A percentile compares a stretch with the other conserved stretches of the same genome.
phyloP scores from a whole-genome alignment of 2,888 invertebrate genomes.

The Rotaria magnacalcarata region DNA sequence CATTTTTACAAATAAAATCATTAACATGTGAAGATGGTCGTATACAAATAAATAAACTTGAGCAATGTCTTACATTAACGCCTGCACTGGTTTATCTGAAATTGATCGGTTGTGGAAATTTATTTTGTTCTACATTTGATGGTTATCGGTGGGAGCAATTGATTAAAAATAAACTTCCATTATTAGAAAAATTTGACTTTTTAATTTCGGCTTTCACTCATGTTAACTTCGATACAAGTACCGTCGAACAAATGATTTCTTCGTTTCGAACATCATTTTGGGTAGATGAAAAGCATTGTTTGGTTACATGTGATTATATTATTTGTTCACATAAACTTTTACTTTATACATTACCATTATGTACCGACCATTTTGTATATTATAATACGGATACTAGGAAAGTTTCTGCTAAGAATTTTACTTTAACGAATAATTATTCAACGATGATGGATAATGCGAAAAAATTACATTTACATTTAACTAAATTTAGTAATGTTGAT shows the following conservation, averaged over 20 bases:
- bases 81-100: neutral
- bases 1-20: neutral
- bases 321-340: neutral
- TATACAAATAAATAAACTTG: neutral
- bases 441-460: neutral
- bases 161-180: neutral
- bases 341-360: conserved; percentile 14
- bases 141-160: conserved; percentile 14
- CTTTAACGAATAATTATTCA: neutral
- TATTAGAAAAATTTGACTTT: neutral
- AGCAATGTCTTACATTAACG: neutral
- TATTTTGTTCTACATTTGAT: neutral
- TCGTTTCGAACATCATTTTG: neutral
- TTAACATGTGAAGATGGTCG: neutral
- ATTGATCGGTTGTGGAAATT: neutral
- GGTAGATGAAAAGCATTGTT: neutral
- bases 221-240: neutral
- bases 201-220: neutral
- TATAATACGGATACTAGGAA: neutral
- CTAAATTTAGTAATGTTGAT: neutral
- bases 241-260: neutral
- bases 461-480: neutral
- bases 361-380: neutral
- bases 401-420: neutral
- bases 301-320: conserved; percentile 13